These are phyloP conservation scores for Upupa epops DNA, from an alignment of 2,113 vertebrate genomes.

Conservation along the genomic window DNA sequence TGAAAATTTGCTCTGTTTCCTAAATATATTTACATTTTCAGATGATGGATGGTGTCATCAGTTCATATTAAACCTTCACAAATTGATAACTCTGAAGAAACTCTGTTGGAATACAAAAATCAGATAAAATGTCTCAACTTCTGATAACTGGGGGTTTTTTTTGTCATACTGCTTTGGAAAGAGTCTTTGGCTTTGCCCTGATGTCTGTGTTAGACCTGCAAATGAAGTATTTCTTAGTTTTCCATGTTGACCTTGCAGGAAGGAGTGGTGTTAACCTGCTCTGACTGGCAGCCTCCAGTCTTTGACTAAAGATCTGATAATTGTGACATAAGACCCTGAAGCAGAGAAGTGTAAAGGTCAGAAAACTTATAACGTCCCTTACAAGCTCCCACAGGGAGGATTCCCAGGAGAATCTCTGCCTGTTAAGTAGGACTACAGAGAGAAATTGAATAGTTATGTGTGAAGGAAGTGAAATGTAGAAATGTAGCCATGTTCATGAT, in stretches of 20 bases:
- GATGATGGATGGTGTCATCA: fast-evolving
- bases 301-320: neutral
- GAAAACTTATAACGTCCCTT: neutral
- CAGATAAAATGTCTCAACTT: neutral
- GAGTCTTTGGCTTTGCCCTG: neutral
- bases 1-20: neutral
- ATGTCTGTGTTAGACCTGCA: neutral
- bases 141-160: neutral
- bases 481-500: neutral
- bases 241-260: neutral
- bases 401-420: neutral
- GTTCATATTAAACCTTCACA: neutral
- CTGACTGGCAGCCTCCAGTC: neutral
- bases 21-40: neutral
- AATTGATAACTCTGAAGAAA: neutral
- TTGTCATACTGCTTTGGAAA: neutral
- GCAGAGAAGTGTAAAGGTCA: neutral
- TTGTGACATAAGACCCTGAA: neutral
- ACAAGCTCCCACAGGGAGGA: neutral
- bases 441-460: neutral
- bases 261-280: neutral
- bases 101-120: neutral
- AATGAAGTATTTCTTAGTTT: neutral
- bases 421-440: neutral
- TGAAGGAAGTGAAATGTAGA: neutral